phyloP scores from a whole-genome alignment of 1,140 invertebrate species.

The Drosophila takahashii region DNA sequence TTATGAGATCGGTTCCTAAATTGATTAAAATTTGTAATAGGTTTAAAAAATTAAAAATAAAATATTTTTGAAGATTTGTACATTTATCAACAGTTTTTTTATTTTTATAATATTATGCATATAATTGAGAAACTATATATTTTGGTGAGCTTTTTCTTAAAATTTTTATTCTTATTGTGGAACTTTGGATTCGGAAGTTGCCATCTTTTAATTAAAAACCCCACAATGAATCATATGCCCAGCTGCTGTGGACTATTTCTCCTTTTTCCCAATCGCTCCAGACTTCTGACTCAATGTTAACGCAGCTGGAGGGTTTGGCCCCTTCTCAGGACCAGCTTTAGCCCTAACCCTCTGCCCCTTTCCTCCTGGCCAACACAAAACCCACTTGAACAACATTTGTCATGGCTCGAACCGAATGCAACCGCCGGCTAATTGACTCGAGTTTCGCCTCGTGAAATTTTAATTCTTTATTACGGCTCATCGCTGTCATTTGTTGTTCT shows the following conservation, averaged over 20 bases:
- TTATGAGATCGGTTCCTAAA: neutral
- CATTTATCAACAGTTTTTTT: too few relatives aligned
- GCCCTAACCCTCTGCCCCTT: neutral
- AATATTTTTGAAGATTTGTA: too few relatives aligned
- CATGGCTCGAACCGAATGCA: slow-evolving; percentile 50
- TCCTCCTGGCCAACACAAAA: neutral
- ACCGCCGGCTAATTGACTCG: slow-evolving; percentile 52
- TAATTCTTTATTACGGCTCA: slow-evolving; percentile 36
- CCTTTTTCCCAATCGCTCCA: neutral
- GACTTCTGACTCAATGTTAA: slow-evolving; percentile 41
- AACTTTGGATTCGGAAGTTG: too few relatives aligned
- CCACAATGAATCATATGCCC: slow-evolving; percentile 14
- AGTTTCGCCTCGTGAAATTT: slow-evolving; percentile 40
- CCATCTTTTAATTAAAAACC: slow-evolving; percentile 1
- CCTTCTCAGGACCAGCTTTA: slow-evolving; percentile 11
- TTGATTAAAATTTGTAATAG: neutral
- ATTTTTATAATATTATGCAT: too few relatives aligned
- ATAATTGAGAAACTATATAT: too few relatives aligned
- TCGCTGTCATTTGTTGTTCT: slow-evolving; percentile 10
- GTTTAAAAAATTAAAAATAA: neutral
- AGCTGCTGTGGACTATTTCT: slow-evolving; percentile 13
- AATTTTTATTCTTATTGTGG: too few relatives aligned
- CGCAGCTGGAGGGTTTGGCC: slow-evolving; percentile 40
- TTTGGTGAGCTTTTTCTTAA: too few relatives aligned
- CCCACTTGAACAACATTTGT: slow-evolving; percentile 64